Evolutionary conservation across 1,140 invertebrate species (phyloP).

Genomic region (Macrosteles quadrilineatus): DNA sequence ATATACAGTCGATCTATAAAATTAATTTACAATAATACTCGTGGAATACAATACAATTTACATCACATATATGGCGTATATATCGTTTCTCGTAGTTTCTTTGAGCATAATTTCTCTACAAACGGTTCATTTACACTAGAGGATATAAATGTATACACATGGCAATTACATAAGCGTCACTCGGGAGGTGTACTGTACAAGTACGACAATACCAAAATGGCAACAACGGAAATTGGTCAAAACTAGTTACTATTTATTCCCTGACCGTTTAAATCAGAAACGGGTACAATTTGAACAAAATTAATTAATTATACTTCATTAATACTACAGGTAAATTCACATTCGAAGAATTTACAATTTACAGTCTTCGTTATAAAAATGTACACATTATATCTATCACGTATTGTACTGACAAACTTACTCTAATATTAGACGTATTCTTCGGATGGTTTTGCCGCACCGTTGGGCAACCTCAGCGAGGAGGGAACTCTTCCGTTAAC

Average conservation of each 20-base stretch:
- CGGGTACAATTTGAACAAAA: slow-evolving; percentile 14
- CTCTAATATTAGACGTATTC: slow-evolving; percentile 42
- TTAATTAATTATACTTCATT: not conserved
- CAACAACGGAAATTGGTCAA: slow-evolving; percentile 4
- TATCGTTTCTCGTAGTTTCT: slow-evolving; percentile 1
- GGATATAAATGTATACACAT: slow-evolving; percentile 26
- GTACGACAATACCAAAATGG: slow-evolving; percentile 14
- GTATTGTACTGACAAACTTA: slow-evolving; percentile 29
- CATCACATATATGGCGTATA: slow-evolving; percentile 27
- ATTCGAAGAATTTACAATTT: slow-evolving; percentile 19
- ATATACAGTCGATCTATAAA: slow-evolving; percentile 25
- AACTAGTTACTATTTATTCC: slow-evolving; percentile 8
- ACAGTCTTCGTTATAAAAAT: slow-evolving; percentile 8
- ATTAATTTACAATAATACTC: slow-evolving; percentile 28
- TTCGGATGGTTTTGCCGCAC: slow-evolving; percentile 42
- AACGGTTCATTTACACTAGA: slow-evolving; percentile 18
- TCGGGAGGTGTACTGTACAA: slow-evolving; percentile 21
- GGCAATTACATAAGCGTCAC: slow-evolving; percentile 27
- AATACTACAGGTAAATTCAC: slow-evolving; percentile 22
- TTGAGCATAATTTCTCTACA: slow-evolving; percentile 23
- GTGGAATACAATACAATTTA: slow-evolving; percentile 23
- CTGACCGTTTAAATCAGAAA: slow-evolving; percentile 3
- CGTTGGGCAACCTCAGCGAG: slow-evolving; percentile 42
- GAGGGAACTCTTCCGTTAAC: slow-evolving; percentile 37
- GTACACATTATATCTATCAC: slow-evolving; percentile 8